Conservation (phyloP, 2,888 invertebrate species). For the Orgyia antiqua region DNA sequence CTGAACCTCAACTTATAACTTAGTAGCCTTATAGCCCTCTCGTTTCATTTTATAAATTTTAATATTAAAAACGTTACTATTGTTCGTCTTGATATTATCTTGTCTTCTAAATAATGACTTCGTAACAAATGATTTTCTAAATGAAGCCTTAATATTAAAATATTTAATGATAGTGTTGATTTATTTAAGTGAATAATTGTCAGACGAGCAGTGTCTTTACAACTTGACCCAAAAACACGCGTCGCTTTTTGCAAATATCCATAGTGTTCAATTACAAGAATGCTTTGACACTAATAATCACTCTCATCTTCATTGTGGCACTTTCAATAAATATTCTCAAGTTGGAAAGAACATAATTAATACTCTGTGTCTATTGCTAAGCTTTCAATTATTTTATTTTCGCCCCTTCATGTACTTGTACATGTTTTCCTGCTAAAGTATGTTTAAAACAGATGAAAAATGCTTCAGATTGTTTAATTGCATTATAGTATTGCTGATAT, state of each 20-base stretch:
- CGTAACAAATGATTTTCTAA: too few relatives aligned
- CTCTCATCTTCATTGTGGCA: constrained; percentile 32
- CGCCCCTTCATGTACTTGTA: constrained; percentile 16
- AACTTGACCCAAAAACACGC: constrained; percentile 52
- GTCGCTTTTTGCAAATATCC: constrained; percentile 32
- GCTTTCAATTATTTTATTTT: constrained; percentile 31
- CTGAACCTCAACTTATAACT: too few relatives aligned
- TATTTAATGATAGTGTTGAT: too few relatives aligned
- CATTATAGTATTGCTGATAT: constrained; percentile 2
- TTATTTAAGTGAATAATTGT: constrained; percentile 46
- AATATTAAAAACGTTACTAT: neutral
- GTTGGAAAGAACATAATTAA: constrained; percentile 52
- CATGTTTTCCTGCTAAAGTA: constrained; percentile 19
- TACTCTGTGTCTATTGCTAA: constrained; percentile 32
- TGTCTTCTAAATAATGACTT: too few relatives aligned
- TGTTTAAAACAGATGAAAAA: constrained; percentile 19
- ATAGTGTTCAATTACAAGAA: too few relatives aligned
- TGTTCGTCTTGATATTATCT: neutral
- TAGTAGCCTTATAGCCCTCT: too few relatives aligned
- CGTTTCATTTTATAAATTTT: too few relatives aligned
- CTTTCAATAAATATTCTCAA: constrained; percentile 35
- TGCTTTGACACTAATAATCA: too few relatives aligned
- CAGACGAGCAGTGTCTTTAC: constrained; percentile 54
- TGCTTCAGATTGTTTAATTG: constrained; percentile 5
- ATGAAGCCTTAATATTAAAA: too few relatives aligned